Evolutionary conservation across 2,888 invertebrate species (phyloP).

Genomic region (Diloba caeruleocephala): DNA sequence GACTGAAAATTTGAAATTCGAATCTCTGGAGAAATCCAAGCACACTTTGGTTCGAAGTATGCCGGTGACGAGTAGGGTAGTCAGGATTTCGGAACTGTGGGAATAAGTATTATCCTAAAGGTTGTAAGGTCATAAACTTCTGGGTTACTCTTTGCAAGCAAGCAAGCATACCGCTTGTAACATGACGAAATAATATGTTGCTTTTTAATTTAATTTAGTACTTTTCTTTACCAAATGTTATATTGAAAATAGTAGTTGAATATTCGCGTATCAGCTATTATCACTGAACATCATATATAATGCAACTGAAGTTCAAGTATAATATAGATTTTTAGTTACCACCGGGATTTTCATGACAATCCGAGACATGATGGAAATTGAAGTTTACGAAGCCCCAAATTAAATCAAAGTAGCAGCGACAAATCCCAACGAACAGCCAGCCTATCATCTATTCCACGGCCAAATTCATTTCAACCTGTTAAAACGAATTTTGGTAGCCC

Average conservation of each 20-base stretch:
- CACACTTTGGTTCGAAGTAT: conserved; percentile 66
- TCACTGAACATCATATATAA: too few relatives aligned
- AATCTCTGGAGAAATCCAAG: conserved; percentile 80
- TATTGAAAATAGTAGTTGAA: too few relatives aligned
- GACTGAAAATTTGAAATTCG: conserved; percentile 88
- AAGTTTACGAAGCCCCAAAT: conserved; percentile 27
- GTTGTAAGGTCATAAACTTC: conserved; percentile 28
- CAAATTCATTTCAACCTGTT: conserved; percentile 10
- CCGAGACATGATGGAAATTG: conserved; percentile 18
- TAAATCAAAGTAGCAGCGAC: conserved; percentile 20
- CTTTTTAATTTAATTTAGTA: too few relatives aligned
- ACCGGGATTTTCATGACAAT: conserved; percentile 15
- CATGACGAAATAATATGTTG: too few relatives aligned
- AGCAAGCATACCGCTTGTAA: too few relatives aligned
- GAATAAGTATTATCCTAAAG: conserved; percentile 35
- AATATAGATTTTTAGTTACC: too few relatives aligned
- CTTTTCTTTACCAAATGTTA: too few relatives aligned
- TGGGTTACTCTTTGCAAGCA: too few relatives aligned
- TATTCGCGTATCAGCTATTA: too few relatives aligned
- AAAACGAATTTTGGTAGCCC: conserved; percentile 41
- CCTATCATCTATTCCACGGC: conserved; percentile 13
- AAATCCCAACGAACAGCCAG: conserved; percentile 11
- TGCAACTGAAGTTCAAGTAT: too few relatives aligned
- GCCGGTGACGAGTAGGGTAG: conserved; percentile 52
- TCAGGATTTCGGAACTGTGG: conserved; percentile 37